Base-by-base conservation (phyloP, 2,797 vertebrate genomes). In the Eospalax fontanierii region DNA sequence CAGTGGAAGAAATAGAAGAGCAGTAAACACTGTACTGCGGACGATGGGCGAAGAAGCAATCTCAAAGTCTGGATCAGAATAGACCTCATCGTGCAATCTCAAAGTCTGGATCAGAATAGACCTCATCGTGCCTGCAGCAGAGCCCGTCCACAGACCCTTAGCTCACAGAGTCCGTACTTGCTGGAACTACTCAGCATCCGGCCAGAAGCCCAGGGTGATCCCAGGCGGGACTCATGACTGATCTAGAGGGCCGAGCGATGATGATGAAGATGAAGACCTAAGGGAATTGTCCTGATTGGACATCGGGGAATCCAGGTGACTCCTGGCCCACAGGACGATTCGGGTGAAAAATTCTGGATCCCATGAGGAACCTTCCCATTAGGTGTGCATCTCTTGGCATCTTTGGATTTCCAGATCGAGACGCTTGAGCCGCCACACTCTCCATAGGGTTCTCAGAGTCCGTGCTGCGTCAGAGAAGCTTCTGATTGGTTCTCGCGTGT, bases 131-230 rank as follows among this genome's bases (percentile, higher is more conserved):
- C 11, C 6, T 2, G 5, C 57, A 43, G 80, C 26, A 14, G 22
- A 19, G 30, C 8, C 22, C 24, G 1, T 80, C 0, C 11, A 0
- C 18, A 5, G 1, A 65, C 0, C 6, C 40, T 11, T 16, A 10
- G 18, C 2, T 16, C 5, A 3, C 50, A 19, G 30, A 50, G 30
- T 21, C 5, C 6, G 4, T 24, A 15, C 26, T 0, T 0, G 6
- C 24, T 7, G 28, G 16, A 18, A n/a, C 6, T 4, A 73, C 35
- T 18, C 18, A 61, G 68, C 18, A 40, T 10, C 40, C 15, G 35
- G 14, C 16, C 38, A 33, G 19, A 50, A 33, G 14, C 8, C 66
- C 43, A 50, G 4, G 19, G 16, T 22, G 66, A 46, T 26, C 40
- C n/a, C n/a, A n/a, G n/a, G n/a, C n/a, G n/a, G n/a, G n/a, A n/a